A percentile compares a stretch with the other conserved stretches of the same genome.
These are phyloP conservation scores for Heliocidaris erythrogramma DNA, from an alignment of 35 echinoderm and acorn worm species.

Conservation along the genomic window DNA sequence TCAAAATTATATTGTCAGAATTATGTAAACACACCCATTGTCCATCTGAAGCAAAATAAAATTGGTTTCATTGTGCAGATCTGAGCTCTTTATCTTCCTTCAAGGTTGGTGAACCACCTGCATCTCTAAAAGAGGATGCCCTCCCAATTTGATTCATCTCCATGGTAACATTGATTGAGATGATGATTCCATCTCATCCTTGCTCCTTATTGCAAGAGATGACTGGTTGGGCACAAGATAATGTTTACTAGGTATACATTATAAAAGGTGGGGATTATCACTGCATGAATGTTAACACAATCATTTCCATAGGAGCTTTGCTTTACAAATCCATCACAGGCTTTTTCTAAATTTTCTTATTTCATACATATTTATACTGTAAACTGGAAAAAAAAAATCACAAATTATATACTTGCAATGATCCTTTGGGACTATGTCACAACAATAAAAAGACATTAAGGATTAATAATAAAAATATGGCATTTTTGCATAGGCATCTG, in stretches of 20 bases:
- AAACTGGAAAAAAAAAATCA: too few species aligned
- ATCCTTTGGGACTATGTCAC: too few species aligned
- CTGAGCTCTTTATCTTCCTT: background rate
- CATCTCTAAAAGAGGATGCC: background rate
- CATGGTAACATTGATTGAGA: background rate
- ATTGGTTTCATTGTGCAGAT: background rate
- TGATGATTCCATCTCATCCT: background rate
- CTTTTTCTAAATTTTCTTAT: too few species aligned
- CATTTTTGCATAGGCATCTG: too few species aligned
- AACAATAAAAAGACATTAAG: too few species aligned
- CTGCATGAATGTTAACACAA: background rate
- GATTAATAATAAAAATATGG: too few species aligned
- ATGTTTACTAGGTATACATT: background rate
- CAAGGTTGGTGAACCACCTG: background rate
- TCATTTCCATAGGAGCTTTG: too few species aligned
- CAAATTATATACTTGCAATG: too few species aligned
- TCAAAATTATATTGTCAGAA: too few species aligned
- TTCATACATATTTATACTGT: too few species aligned
- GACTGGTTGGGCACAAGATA: background rate
- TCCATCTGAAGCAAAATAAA: background rate
- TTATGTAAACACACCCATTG: too few species aligned
- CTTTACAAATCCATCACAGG: too few species aligned
- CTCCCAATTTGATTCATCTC: background rate
- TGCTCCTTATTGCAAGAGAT: background rate
- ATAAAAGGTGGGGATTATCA: background rate